These are phyloP conservation scores for Dugesia japonica DNA, from an alignment of 2,888 invertebrate genomes.

Conservation along the genomic window DNA sequence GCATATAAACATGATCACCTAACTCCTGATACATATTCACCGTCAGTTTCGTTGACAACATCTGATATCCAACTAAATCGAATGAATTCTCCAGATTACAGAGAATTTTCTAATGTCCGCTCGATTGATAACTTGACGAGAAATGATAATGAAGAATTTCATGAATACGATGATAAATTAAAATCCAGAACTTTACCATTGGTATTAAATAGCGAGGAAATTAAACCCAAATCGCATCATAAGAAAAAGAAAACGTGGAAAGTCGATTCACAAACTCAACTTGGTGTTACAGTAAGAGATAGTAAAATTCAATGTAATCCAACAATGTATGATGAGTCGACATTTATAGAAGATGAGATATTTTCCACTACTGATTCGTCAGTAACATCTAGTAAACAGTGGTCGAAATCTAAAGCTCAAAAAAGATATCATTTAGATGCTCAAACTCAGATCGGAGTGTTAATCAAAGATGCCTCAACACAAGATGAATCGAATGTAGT, in stretches of 20 bases:
- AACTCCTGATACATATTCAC: not conserved
- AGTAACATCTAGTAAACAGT: not conserved
- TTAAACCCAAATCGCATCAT: not conserved
- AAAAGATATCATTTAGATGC: not conserved
- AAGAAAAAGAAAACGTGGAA: not conserved
- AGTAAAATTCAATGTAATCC: not conserved
- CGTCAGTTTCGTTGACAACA: not conserved
- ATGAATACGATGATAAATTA: not conserved
- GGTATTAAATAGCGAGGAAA: not conserved
- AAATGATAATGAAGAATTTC: too few relatives aligned
- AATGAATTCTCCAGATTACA: too few relatives aligned
- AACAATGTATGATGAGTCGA: not conserved
- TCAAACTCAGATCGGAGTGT: not conserved
- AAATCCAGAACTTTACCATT: not conserved
- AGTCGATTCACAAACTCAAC: not conserved
- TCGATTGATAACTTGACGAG: not conserved
- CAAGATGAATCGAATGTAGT: not conserved
- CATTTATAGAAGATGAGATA: not conserved
- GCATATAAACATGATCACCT: not conserved
- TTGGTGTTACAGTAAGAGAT: not conserved
- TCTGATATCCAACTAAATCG: not conserved
- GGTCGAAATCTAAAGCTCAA: not conserved
- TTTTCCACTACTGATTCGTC: not conserved
- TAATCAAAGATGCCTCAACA: not conserved
- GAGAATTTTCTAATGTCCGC: not conserved